A percentile compares a stretch with the other conserved stretches of the same genome.
Conservation (phyloP, 2,113 vertebrate genomes). For the Gymnorhina tibicen region DNA sequence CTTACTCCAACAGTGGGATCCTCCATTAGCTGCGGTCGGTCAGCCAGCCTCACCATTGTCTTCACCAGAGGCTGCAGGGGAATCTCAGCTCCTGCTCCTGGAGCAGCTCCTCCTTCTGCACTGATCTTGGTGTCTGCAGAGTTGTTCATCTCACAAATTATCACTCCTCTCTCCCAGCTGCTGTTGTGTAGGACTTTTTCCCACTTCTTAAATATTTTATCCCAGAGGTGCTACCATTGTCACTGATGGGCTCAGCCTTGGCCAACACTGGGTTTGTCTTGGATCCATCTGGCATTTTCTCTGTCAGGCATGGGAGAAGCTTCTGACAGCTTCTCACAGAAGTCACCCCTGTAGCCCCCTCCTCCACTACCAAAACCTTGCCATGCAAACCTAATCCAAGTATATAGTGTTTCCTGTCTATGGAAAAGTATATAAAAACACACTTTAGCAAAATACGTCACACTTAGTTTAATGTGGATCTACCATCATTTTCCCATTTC, state of each 20-base stretch:
- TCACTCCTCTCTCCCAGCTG: neutral
- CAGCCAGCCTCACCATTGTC: neutral
- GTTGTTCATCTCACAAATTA: neutral
- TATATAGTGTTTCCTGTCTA: neutral
- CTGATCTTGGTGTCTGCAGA: neutral
- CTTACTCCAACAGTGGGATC: too few species aligned
- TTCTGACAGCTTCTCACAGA: neutral
- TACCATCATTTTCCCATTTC: neutral
- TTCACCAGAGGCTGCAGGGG: neutral
- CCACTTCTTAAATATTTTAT: neutral
- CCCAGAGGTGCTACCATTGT: too few species aligned
- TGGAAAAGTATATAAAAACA: neutral
- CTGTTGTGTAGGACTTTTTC: neutral
- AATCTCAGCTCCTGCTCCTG: too few species aligned
- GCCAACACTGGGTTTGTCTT: rapidly evolving
- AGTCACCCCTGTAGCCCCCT: neutral
- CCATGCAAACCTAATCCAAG: rapidly evolving
- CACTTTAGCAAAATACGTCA: neutral
- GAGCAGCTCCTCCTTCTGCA: neutral
- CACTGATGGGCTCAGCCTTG: neutral
- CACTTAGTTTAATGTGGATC: neutral
- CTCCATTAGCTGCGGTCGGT: neutral
- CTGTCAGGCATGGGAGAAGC: neutral
- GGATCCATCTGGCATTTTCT: neutral
- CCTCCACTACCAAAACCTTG: neutral